A percentile compares a stretch with the other conserved stretches of the same genome.
Evolutionary conservation across 2,888 invertebrate species (phyloP).

Genomic region (Sesamia inferens): DNA sequence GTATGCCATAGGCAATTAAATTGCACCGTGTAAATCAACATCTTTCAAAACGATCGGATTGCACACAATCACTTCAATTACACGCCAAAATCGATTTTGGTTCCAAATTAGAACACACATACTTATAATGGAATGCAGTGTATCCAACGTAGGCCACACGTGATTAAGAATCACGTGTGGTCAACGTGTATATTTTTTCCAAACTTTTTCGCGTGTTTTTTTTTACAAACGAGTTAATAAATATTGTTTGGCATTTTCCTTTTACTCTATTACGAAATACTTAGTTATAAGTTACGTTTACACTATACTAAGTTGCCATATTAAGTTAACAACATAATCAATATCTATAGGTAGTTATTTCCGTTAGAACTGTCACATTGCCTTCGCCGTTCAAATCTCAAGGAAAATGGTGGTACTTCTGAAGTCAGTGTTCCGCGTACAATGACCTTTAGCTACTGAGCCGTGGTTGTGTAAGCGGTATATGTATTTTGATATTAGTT

Average conservation of each 20-base stretch:
- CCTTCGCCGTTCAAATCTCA: slow-evolving; percentile 67
- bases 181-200: not conserved
- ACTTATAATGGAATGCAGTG: slow-evolving; percentile 3
- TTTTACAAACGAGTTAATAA: not conserved
- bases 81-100: slow-evolving; percentile 3
- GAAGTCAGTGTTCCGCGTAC: slow-evolving; percentile 58
- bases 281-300: not conserved
- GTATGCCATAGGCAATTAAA: no score
- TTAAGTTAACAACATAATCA: slow-evolving; percentile 36
- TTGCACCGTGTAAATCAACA: no score
- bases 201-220: not conserved
- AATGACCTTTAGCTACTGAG: slow-evolving; percentile 57
- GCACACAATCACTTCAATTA: not conserved
- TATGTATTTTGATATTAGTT: slow-evolving; percentile 19
- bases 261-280: not conserved
- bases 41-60: not conserved
- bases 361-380: slow-evolving; percentile 56
- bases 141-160: slow-evolving; percentile 14
- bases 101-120: not conserved
- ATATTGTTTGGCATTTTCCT: slow-evolving; percentile 19
- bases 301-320: slow-evolving; percentile 13
- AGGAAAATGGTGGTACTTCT: slow-evolving; percentile 59
- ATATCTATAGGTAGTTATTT: slow-evolving; percentile 40
- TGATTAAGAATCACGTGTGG: not conserved
- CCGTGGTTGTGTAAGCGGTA: slow-evolving; percentile 1